Base-by-base conservation (phyloP, 64 coral and sea anemone species). In the Montipora foliosa region DNA sequence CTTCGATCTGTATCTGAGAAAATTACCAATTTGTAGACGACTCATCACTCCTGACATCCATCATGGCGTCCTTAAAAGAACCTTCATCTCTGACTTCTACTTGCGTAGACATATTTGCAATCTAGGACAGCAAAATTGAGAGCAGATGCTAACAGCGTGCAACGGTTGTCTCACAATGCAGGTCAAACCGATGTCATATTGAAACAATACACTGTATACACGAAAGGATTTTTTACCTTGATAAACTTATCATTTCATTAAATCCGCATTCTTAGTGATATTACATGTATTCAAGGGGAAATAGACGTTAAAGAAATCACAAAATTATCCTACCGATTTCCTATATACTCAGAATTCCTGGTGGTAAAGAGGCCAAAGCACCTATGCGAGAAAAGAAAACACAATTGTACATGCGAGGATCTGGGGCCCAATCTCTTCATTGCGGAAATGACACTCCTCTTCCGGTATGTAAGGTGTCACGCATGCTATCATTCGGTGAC, bases 21-120 rank as follows among this genome's bases (percentile, higher is more conserved):
- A 50, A 19, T 70, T 86, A 86, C 82, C 82, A 86, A 19, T 86
- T 86, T 17, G 46, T 86, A 24, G 64, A n/a, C 4, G 82, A 86
- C 17, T 10, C 46, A 16, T 86, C 82, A 19, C 66, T 72, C 46
- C 82, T 86, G 15, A 86, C 82, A 50, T 86, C 82, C 15, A 29
- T 12, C 64, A 86, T 3, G 0, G 82, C 82, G 2, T 71, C 64
- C 66, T 86, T 86, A 8, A 86, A 49, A 7, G 66, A 68, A 49
- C 82, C 10, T 49, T 86, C 82, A 6, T 86, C 82, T 72, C 16
- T 86, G 3, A 72, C 46, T 71, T 70, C 66, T 11, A 71, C 82
- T 49, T 72, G 15, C 45, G 82, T 86, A 8, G 82, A 86, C 82
- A 86, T 86, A 15, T 44, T 82, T 11, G 12, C 25, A 10, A 64